These are phyloP conservation scores for Felis chaus DNA, from an alignment of 2,113 vertebrate genomes.

Conservation along the genomic window DNA sequence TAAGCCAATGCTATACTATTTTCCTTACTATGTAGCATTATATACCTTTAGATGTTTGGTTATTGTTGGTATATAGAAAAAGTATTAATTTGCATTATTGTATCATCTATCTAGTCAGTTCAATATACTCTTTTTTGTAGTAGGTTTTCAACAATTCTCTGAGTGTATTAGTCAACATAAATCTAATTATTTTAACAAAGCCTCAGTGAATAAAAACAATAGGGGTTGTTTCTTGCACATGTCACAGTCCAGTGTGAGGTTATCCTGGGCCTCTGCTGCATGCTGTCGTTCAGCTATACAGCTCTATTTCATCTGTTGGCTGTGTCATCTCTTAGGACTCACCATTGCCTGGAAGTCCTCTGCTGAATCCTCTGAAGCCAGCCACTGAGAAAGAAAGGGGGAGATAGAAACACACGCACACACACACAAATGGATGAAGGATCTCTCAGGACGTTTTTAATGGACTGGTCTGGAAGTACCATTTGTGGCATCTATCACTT, in stretches of 20 bases:
- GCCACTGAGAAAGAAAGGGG: no score
- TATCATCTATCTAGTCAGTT: background rate
- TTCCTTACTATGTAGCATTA: background rate
- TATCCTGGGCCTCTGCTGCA: background rate
- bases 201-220: background rate
- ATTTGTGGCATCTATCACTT: background rate
- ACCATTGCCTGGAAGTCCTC: background rate
- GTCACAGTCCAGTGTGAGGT: background rate
- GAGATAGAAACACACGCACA: background rate
- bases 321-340: background rate
- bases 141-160: background rate
- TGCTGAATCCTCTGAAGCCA: background rate
- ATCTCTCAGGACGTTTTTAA: background rate
- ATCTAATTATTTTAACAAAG: background rate
- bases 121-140: background rate
- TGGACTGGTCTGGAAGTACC: background rate
- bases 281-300: background rate
- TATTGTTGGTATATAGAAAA: background rate
- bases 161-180: background rate
- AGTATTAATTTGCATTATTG: background rate
- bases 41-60: background rate
- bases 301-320: background rate
- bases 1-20: background rate
- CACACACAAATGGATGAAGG: background rate
- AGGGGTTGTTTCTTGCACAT: background rate